Base-by-base conservation (phyloP, 2,888 invertebrate species). In the Stegophylla sp. region DNA sequence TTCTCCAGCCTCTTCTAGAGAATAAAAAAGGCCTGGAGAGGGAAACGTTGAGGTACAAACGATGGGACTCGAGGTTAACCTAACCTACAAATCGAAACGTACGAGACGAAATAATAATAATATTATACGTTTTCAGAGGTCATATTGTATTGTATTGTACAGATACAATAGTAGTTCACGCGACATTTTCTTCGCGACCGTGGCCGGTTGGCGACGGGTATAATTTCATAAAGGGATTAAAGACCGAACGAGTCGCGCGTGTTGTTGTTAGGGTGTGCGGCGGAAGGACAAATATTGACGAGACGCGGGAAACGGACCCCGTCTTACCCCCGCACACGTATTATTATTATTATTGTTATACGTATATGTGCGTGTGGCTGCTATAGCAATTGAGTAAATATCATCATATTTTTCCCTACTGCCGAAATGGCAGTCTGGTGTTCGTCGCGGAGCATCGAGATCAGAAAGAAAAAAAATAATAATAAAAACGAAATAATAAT, bases 141-240 rank as follows among this genome's bases (percentile, higher is more conserved):
- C n/a, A n/a, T n/a, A n/a, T n/a, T n/a, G n/a, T n/a, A n/a, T n/a
- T n/a, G n/a, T n/a, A n/a, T n/a, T n/a, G n/a, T n/a, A n/a, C n/a
- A n/a, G n/a, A n/a, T n/a, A n/a, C n/a, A n/a, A n/a, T n/a, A n/a
- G n/a, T n/a, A n/a, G n/a, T n/a, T n/a, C n/a, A 51, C 17, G 3
- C 17, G 4, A 17, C 17, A 51, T 61, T 28, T 41, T 43, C 13
- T 26, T 64, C n/a, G 10, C 28, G 26, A 13, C 9, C 26, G 59
- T 10, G 41, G n/a, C n/a, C n/a, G n/a, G n/a, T n/a, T n/a, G n/a
- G 28, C 28, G 13, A 48, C 9, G 43, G 43, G 1, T 7, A 7
- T 63, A 51, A 71, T 63, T 69, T 41, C 51, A 41, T 77, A 61
- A 79, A 79, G 20, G 77, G 77, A 77, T 77, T 76, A 48, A 61